Evolutionary conservation across 2,113 vertebrate species (phyloP).

Genomic region (Probosciger aterrimus): DNA sequence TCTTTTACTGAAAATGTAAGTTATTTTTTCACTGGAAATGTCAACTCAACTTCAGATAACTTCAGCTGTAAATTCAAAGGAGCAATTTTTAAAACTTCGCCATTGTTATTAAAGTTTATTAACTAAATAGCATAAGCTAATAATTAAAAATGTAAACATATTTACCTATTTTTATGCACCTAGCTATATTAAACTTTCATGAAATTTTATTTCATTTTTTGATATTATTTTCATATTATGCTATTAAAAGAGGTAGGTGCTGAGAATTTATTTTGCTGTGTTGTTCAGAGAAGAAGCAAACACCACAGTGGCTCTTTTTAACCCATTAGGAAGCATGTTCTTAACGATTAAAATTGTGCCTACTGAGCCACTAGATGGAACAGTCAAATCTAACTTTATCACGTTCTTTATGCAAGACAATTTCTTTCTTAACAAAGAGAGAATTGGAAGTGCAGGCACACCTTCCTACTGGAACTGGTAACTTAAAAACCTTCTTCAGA

Average conservation of each 20-base stretch:
- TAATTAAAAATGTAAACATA: not conserved
- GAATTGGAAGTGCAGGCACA: not conserved
- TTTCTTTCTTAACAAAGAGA: not conserved
- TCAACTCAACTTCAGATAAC: not conserved
- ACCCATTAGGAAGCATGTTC: not conserved
- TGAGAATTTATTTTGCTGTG: not conserved
- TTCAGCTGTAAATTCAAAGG: not conserved
- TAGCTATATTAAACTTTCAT: not conserved
- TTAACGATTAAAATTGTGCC: not conserved
- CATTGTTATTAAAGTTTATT: not conserved
- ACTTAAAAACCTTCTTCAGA: not conserved
- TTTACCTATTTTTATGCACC: not conserved
- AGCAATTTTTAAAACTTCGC: not conserved
- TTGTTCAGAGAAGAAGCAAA: not conserved
- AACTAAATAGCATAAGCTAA: not conserved
- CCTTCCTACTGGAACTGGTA: not conserved
- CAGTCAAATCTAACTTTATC: not conserved
- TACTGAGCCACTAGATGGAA: slow-evolving; percentile 35
- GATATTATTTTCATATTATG: not conserved
- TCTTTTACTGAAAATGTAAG: not conserved
- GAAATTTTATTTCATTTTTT: not conserved
- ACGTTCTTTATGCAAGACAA: not conserved
- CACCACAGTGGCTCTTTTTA: not conserved
- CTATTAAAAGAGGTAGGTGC: not conserved
- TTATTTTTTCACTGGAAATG: not conserved